These are phyloP conservation scores for Macroteleia sp. DNA, from an alignment of 2,888 invertebrate species.

Conservation along the genomic window DNA sequence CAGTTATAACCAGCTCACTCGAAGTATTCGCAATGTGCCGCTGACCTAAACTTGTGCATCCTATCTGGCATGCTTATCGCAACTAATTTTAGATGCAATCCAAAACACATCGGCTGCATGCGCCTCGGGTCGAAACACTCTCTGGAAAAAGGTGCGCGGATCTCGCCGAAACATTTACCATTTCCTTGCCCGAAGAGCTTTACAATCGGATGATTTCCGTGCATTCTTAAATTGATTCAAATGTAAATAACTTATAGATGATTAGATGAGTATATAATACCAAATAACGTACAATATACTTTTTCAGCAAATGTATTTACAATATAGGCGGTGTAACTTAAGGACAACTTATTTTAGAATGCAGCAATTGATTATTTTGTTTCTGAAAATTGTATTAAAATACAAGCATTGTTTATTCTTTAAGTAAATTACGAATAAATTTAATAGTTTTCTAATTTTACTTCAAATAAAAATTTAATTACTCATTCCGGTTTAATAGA, in stretches of 20 bases:
- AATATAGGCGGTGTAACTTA: too few species aligned
- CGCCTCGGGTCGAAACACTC: constrained; percentile 39
- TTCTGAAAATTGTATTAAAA: too few species aligned
- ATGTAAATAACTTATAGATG: constrained; percentile 4
- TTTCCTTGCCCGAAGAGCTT: constrained; percentile 1
- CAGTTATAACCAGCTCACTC: constrained; percentile 61
- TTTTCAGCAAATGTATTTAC: too few species aligned
- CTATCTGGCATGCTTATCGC: constrained; percentile 63
- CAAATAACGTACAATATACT: too few species aligned
- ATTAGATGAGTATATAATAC: too few species aligned
- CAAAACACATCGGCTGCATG: constrained; percentile 51
- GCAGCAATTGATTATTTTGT: too few species aligned
- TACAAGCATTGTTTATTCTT: too few species aligned
- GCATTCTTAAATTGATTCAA: background rate
- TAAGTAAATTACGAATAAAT: too few species aligned
- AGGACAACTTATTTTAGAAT: too few species aligned
- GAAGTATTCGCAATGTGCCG: constrained; percentile 51
- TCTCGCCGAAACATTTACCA: constrained; percentile 16
- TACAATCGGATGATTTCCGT: background rate
- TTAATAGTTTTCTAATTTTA: too few species aligned
- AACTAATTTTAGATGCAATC: constrained; percentile 61
- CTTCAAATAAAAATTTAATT: too few species aligned
- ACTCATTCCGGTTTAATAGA: too few species aligned
- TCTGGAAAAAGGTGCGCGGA: constrained; percentile 43
- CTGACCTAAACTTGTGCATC: constrained; percentile 63